phyloP scores from a whole-genome alignment of 2,888 invertebrate species.

The Lysandra coridon region DNA sequence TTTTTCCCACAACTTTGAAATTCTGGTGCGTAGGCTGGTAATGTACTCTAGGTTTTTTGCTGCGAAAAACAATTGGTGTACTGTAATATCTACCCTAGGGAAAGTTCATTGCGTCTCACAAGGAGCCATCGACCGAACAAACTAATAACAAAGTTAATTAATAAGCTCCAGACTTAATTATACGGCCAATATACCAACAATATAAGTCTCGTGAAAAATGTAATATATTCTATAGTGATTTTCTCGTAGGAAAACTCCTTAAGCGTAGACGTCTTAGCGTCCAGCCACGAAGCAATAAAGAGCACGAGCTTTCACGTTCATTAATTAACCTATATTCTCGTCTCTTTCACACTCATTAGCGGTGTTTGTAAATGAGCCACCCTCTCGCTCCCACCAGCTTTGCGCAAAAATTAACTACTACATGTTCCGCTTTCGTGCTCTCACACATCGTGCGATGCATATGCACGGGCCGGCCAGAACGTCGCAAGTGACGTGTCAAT shows the following conservation, averaged over 20 bases:
- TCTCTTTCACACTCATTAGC: slow-evolving; percentile 67
- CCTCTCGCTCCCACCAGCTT: slow-evolving; percentile 74
- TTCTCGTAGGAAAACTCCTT: slow-evolving; percentile 75
- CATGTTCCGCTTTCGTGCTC: slow-evolving; percentile 66
- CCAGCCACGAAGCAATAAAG: slow-evolving; percentile 80
- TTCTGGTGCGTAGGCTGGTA: background rate
- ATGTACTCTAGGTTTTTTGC: background rate
- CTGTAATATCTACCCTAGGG: background rate
- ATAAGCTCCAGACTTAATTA: slow-evolving; percentile 8
- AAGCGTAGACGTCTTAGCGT: slow-evolving; percentile 76
- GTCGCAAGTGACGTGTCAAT: slow-evolving; percentile 50
- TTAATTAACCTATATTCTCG: slow-evolving; percentile 76
- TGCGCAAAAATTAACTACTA: slow-evolving; percentile 82
- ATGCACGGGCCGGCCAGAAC: slow-evolving; percentile 59
- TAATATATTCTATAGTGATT: slow-evolving; percentile 58
- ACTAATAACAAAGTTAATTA: slow-evolving; percentile 30
- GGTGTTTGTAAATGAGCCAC: slow-evolving; percentile 76
- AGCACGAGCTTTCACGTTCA: slow-evolving; percentile 81
- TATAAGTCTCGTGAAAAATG: slow-evolving; percentile 47
- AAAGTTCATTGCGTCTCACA: background rate
- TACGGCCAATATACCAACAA: slow-evolving; percentile 14
- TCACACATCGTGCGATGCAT: slow-evolving; percentile 74
- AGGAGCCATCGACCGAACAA: slow-evolving; percentile 14
- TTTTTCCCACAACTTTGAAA: too few relatives aligned
- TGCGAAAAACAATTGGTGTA: background rate